Base-by-base conservation (phyloP, 2,888 invertebrate genomes). In the Syrphus vitripennis region DNA sequence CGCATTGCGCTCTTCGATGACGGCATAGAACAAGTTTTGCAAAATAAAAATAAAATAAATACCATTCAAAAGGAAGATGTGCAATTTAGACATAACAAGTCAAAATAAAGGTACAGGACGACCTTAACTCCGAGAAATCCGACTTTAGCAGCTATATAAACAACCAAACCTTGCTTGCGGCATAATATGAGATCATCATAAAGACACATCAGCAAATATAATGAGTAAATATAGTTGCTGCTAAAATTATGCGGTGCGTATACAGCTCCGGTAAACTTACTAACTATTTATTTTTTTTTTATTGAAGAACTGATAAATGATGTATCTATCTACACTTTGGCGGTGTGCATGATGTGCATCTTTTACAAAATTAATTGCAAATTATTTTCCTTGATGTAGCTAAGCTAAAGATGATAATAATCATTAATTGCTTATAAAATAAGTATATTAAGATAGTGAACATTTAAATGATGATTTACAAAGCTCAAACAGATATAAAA, bases 21-120 rank as follows among this genome's bases (percentile, higher is more conserved):
- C 81, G 81, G 19, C 81, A 70, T 61, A 26, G 9, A 70, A 80
- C 80, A 21, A 70, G 72, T 80, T 74, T 74, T 42, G 21, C 34
- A 40, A 65, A 26, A 48, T 40, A 57, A 59, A 26, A 21, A 57
- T 40, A 55, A 31, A 21, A 53, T 16, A 31, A 31, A 24, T n/a
- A 50, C 53, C 24, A 59, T 79, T 31, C 31, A 65, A 53, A 14
- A 40, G n/a, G 63, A 80, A 72, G 37, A 80, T 24, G 4, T 2
- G 31, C 19, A 50, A 65, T 12, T 26, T 12, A 40, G 29, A 59
- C n/a, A 26, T 26, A 69, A 5, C 61, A 42, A 61, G 2, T 50
- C 12, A 48, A 40, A 26, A 9, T 40, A 40, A 24, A 14, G 12
- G 26, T 71, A 31, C 71, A 80, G 48, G 67, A 59, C 67, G 61